Percentiles rank a stretch among this genome's conserved stretches.
Evolutionary conservation across 2,797 vertebrate species (phyloP).

Genomic region (Chelmon rostratus): DNA sequence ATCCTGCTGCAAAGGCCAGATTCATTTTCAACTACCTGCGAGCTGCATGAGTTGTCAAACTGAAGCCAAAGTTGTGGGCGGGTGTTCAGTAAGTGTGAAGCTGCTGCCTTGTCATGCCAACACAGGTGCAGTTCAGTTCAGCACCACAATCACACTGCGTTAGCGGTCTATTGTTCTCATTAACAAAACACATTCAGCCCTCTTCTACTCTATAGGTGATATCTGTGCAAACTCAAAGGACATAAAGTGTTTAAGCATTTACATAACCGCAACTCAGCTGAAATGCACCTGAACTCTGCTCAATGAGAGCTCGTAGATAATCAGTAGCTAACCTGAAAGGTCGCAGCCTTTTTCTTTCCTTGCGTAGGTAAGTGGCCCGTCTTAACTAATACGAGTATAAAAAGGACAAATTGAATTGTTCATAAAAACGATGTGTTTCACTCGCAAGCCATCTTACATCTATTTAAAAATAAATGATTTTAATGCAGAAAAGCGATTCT

Average conservation of each 20-base stretch:
- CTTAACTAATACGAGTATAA: background rate
- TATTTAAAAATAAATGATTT: background rate
- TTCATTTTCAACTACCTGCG: background rate
- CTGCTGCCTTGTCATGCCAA: background rate
- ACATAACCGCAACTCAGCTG: background rate
- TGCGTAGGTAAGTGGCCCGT: background rate
- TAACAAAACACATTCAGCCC: background rate
- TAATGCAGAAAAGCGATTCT: background rate
- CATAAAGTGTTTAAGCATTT: background rate
- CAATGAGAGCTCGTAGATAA: background rate
- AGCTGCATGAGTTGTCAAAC: slow-evolving; percentile 17
- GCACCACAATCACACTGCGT: background rate
- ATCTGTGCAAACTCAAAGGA: background rate
- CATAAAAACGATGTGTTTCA: background rate
- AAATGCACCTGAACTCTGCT: background rate
- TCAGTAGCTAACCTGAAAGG: background rate
- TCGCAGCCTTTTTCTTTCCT: background rate
- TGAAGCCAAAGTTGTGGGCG: slow-evolving; percentile 18
- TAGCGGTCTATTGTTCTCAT: background rate
- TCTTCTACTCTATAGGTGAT: background rate
- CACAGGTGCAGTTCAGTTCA: background rate
- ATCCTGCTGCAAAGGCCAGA: background rate
- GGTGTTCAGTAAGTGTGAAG: slow-evolving; percentile 12
- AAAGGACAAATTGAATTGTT: background rate
- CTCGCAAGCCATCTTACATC: background rate